phyloP scores from a whole-genome alignment of 2,113 vertebrate genomes.

The Bubo bubo region DNA sequence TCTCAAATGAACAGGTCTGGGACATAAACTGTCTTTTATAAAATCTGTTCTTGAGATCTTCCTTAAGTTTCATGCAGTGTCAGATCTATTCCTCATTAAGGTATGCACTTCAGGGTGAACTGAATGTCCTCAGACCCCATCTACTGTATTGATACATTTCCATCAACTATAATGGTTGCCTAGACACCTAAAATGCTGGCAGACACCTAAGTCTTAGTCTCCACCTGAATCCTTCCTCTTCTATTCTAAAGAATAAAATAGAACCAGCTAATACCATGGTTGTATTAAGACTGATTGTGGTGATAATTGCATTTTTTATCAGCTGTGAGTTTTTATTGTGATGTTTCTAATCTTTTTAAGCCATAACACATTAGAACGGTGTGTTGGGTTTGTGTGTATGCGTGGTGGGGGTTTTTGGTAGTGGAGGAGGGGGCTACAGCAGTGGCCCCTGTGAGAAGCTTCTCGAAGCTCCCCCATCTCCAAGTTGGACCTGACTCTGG shows the following conservation, averaged over 20 bases:
- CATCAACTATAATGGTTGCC: not conserved
- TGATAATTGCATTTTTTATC: not conserved
- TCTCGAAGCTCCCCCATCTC: too few relatives aligned
- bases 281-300: not conserved
- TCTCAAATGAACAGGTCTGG: not conserved
- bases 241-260: not conserved
- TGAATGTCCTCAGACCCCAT: not conserved
- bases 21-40: not conserved
- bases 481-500: too few relatives aligned
- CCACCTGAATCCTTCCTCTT: not conserved
- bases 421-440: too few relatives aligned
- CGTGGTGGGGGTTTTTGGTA: too few relatives aligned
- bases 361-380: not conserved
- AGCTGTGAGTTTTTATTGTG: not conserved
- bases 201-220: not conserved
- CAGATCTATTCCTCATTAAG: not conserved
- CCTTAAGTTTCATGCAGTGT: not conserved
- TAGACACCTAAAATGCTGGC: not conserved
- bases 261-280: not conserved
- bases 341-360: not conserved
- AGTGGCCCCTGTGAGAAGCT: too few relatives aligned
- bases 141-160: not conserved
- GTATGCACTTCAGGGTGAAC: not conserved
- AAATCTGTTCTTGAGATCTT: not conserved
- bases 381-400: too few relatives aligned